These are phyloP conservation scores for Burhinus bistriatus DNA, from an alignment of 2,113 vertebrate genomes.

Conservation along the genomic window DNA sequence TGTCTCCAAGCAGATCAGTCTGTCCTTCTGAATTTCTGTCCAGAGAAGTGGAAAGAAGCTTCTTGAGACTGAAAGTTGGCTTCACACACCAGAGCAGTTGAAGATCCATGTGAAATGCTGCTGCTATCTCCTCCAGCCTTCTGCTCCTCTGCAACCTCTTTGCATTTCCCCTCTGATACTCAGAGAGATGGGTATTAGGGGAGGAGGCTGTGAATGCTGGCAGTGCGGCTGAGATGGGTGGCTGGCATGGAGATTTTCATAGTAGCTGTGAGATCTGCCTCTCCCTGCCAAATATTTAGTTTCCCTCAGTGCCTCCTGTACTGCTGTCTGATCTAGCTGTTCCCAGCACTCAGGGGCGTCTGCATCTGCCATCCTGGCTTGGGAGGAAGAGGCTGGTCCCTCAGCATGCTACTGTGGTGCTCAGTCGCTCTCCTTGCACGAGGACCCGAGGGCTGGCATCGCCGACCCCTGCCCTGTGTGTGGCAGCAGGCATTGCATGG, in stretches of 20 bases:
- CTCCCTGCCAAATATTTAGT: background rate
- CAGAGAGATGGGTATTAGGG: background rate
- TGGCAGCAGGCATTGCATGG: rapidly evolving
- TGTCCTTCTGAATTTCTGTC: background rate
- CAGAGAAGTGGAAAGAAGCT: background rate
- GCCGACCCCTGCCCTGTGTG: background rate
- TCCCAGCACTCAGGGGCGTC: background rate
- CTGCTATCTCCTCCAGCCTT: background rate
- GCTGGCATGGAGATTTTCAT: background rate
- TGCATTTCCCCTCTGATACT: background rate
- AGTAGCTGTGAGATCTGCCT: background rate
- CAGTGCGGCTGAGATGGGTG: background rate
- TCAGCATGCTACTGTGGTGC: background rate
- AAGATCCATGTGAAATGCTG: background rate
- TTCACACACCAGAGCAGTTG: background rate
- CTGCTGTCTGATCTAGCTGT: background rate
- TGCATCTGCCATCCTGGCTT: background rate
- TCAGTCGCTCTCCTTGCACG: rapidly evolving
- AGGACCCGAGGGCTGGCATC: background rate
- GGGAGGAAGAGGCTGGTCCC: background rate
- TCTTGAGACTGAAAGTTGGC: background rate
- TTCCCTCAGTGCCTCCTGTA: background rate
- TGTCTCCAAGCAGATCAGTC: background rate
- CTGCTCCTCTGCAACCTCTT: conserved; percentile 16
- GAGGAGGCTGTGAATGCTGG: background rate